Base-by-base conservation (phyloP, 2,888 invertebrate species). In the Osmoderma eremita region DNA sequence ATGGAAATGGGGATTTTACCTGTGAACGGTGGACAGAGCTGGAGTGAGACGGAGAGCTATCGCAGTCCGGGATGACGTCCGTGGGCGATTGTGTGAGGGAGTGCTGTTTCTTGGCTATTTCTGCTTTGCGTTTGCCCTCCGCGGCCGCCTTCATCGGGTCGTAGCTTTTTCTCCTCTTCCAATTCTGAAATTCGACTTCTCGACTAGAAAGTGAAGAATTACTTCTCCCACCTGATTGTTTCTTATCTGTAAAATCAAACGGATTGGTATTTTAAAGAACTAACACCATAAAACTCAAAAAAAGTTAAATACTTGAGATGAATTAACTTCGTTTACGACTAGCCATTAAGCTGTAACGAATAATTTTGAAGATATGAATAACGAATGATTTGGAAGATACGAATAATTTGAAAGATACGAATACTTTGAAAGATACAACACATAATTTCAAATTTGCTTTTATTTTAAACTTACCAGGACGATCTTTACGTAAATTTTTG, bases 101-200 rank as follows among this genome's bases (percentile, higher is more conserved):
- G 51, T 74, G 70, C 70, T 80, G 75, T 70, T 82, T 82, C 66
- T 84, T 84, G 3, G 85, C 86, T 70, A 86, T 80, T 74, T 86
- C 86, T 51, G 87, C 87, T 77, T 88, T 89, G 76, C 87, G 88
- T 76, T 88, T 90, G 20, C 92, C 95, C 79, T 95, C 94, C 17
- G 94, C 94, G 0, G 96, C 97, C 0, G 97, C 94, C 80, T 92
- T 93, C 88, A 94, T 91, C 24, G 97, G 97, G 84, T 98, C 96
- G 83, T 98, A 98, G 74, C 93, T 95, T 76, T 97, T 97, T 70
- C 98, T 86, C 67, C 97, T 87, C 79, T 96, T 94, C 97, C 97
- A 98, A 84, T 97, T 97, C 81, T 95, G 95, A 85, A 95, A 90
- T 78, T 94, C 93, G 6, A 90, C 89, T 81, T 95, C 95, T 80